Base-by-base conservation (phyloP, 2,797 vertebrate genomes). In the Pyrocephalus nanus region DNA sequence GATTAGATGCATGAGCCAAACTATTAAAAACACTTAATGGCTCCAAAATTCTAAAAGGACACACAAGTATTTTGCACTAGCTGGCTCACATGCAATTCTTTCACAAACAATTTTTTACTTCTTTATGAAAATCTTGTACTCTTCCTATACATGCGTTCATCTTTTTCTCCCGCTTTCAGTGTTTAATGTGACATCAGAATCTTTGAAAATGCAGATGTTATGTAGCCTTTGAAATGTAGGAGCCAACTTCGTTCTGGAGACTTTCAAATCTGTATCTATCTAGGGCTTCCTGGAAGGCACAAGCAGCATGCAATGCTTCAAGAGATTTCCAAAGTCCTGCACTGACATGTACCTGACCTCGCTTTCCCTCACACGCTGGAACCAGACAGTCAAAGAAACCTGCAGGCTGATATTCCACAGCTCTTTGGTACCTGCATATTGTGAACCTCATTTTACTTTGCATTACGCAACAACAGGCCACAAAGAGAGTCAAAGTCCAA, bases 361-460 rank as follows among this genome's bases (percentile, higher is more conserved):
- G 0, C 34, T 29, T 65, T 66, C 25, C 47, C 70, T 55, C 18
- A 0, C 0, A 29, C 0, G 0, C 62, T 43, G 27, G 34, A 89
- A 57, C 8, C 8, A 26, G n/a, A 29, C 18, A 45, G 38, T 25
- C 57, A 36, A 32, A 66, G 34, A 30, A 75, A 85, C 21, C 3
- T 13, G 8, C 21, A 67, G 62, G 34, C 5, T 50, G 54, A 47
- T 30, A 47, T 8, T 32, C 26, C 14, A 20, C 1, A 43, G 58
- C n/a, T 54, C 27, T 32, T 54, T 50, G 50, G 45, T 67, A 67
- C 48, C 58, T 72, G 47, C 26, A 11, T 12, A 40, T 32, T 32
- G n/a, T 20, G 38, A 86, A 51, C 3, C 5, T 86, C 7, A 2
- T 80, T 87, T 82, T 84, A 71, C 40, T 78, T 79, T 40, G 42